Evolutionary conservation across 2,888 invertebrate species (phyloP), one percentile per base, ranked within the genome.

Genomic region (Caradrina clavipalpis): DNA sequence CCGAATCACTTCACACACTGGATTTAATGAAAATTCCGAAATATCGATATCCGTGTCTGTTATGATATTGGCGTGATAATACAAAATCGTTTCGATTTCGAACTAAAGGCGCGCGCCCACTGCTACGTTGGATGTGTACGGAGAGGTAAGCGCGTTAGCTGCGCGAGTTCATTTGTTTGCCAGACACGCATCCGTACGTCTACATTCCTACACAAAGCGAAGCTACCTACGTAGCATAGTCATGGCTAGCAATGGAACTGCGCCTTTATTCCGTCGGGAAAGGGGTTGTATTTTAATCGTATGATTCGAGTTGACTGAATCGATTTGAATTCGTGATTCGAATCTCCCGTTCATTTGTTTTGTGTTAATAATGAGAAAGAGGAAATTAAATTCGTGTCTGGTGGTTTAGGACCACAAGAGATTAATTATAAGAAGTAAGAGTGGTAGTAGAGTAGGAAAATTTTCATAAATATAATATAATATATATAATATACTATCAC

Each of bases 1-100:
- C 73, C 78, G 73, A 82, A 80, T 78, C 83, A 75, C 64, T 76
- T 70, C 67, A 73, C 82, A 73, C 70, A 57, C 66, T 45, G 78
- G 67, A 80, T 82, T 80, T 84, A 85, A 85, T 82, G 79, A 76
- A 82, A 80, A 84, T 80, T 83, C 59, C 63, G 73, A 79, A 83
- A 85, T 78, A 75, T 70, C 72, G 68, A 69, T 60, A 56, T 55
- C 19, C 60, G 45, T 77, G 51, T 77, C 71, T 70, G 73, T 57
- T 77, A 73, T 73, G 73, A 73, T 57, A 77, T 77, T 70, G 77
- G 50, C 39, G 56, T 74, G 54, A 79, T 73, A 73, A 74, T 75
- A 67, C 58, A 67, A 67, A 76, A 56, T 58, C 54, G 61, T 42
- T 59, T 58, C 54, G 26, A 51, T 56, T 71, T 10, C 19, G 6